A percentile compares a stretch with the other conserved stretches of the same genome.
Conservation (phyloP, 2,113 vertebrate genomes). For the Hippolais icterina region DNA sequence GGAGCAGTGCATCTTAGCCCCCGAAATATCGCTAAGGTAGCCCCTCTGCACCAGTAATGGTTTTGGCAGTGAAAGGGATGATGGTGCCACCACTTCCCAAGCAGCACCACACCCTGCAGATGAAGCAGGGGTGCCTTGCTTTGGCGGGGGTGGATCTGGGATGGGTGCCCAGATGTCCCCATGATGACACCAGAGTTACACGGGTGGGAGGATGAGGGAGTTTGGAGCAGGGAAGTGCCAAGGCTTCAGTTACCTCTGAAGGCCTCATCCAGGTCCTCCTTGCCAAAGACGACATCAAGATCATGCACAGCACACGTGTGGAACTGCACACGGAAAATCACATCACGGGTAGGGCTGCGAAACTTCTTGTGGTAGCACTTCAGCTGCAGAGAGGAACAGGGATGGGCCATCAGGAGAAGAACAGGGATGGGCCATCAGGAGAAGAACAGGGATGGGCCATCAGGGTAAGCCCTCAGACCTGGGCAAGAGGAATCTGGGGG, state of each 20-base stretch:
- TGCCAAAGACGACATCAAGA: slow-evolving; percentile 89
- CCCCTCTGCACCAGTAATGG: fast-evolving
- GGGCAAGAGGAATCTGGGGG: background rate
- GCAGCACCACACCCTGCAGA: background rate
- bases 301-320: slow-evolving; percentile 97
- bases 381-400: slow-evolving; percentile 69
- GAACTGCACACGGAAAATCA: slow-evolving; percentile 96
- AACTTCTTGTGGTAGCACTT: slow-evolving; percentile 98
- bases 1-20: background rate
- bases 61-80: background rate
- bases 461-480: background rate
- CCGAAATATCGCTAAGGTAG: background rate
- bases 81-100: background rate
- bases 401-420: background rate
- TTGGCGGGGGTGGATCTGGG: fast-evolving
- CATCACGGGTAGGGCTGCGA: slow-evolving; percentile 86
- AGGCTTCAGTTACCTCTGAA: slow-evolving; percentile 83
- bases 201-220: background rate
- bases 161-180: background rate
- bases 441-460: fast-evolving
- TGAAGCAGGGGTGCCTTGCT: background rate
- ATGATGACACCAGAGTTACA: background rate
- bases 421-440: background rate
- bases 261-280: slow-evolving; percentile 94
- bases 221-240: background rate